Percentiles rank a stretch among this genome's conserved stretches.
Evolutionary conservation across 2,113 vertebrate species (phyloP).

Genomic region (Limnothrissa miodon): DNA sequence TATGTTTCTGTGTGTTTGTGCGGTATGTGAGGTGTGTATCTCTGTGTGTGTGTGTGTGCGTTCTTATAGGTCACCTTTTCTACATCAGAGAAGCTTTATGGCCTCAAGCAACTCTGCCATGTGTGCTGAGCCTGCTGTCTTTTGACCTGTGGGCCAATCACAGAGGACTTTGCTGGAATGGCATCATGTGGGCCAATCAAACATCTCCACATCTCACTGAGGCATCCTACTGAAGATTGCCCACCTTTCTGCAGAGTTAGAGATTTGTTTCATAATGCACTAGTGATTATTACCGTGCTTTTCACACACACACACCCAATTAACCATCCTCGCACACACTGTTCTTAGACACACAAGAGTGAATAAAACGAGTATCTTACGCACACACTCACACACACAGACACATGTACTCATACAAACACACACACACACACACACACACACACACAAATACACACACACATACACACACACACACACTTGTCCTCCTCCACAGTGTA

Average conservation of each 20-base stretch:
- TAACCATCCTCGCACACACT: not conserved
- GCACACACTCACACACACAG: not conserved
- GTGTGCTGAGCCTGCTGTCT: not conserved
- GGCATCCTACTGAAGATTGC: not conserved
- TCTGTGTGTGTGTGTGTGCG: not conserved
- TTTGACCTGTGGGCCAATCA: not conserved
- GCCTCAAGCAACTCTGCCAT: not conserved
- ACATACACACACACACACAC: conserved; percentile 26
- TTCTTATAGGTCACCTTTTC: not conserved
- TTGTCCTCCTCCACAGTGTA: not conserved
- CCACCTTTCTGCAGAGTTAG: not conserved
- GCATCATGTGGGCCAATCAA: not conserved
- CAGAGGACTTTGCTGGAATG: not conserved
- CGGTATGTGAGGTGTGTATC: not conserved
- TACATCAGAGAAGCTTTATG: not conserved
- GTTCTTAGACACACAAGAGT: not conserved
- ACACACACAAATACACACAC: conserved; percentile 17
- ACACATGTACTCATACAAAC: not conserved
- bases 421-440: not conserved
- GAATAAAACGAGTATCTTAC: not conserved
- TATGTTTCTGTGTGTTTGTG: not conserved
- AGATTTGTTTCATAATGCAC: not conserved
- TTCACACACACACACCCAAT: not conserved
- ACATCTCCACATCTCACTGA: not conserved
- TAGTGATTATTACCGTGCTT: not conserved